Evolutionary conservation across 2,888 invertebrate genomes (phyloP), one percentile per base, ranked within the genome.

Genomic region (Amiota minor): DNA sequence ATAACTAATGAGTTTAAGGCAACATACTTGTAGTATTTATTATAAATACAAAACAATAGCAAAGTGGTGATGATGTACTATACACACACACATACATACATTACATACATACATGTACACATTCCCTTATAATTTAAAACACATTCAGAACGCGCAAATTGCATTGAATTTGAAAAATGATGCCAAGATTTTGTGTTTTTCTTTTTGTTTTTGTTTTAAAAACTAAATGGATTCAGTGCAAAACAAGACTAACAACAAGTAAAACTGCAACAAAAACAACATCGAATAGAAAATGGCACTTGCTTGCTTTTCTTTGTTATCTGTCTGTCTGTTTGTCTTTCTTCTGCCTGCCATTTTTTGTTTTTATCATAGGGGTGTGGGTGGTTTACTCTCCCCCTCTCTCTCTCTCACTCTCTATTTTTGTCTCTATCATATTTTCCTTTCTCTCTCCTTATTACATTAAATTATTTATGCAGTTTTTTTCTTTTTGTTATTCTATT

Each of bases 131-230:
- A 35, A 35, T 35, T 35, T 9, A 18, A 47, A 65, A 56, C 46
- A 65, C 11, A 70, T 47, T 70, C 45, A 74, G 72, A 68, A 72
- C 78, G 75, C 73, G 71, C 77, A 74, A 77, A 74, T 79, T 77
- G 73, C 79, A 76, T 75, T 74, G 76, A 74, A 79, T 77, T 77
- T 74, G 64, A 71, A 65, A 72, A 76, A 76, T 73, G 71, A 75
- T 79, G 79, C 76, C 79, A 79, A 79, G 67, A 73, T 75, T 75
- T 20, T 35, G 35, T 6, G 35, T 0, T 35, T 8, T 35, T 35
- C 4, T 35, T 35, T 2, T 35, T n/a, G n/a, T 35, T 35, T 23
- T 1, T 23, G 23, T 35, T 35, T 35, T 35, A 0, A 35, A 18
- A 70, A 67, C 62, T 62, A 74, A 74, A 65, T n/a, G 50, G 56